Evolutionary conservation across 2,888 invertebrate species (phyloP).

Genomic region (Cataglyphis altisquamis): DNA sequence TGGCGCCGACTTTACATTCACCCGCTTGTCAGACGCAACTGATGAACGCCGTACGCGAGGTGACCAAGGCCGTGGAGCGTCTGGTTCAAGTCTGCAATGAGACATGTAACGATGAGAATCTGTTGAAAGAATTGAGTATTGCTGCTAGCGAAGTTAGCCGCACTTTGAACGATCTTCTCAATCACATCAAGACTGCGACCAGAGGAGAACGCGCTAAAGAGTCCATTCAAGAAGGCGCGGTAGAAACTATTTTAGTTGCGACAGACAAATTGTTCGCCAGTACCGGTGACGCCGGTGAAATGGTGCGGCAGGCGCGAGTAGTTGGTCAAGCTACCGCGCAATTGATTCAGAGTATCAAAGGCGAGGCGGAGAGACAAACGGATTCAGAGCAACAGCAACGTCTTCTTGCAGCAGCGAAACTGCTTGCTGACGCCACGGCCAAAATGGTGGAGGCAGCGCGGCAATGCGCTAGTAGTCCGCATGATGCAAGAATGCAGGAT

Average conservation of each 20-base stretch:
- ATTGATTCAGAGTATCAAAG: conserved; percentile 97
- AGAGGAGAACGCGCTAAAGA: conserved; percentile 89
- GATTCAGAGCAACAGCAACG: conserved; percentile 96
- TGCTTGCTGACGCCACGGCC: conserved; percentile 98
- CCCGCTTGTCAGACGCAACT: conserved; percentile 96
- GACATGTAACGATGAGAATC: conserved; percentile 89
- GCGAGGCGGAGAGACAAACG: conserved; percentile 96
- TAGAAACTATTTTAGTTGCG: conserved; percentile 96
- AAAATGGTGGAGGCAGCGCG: conserved; percentile 98
- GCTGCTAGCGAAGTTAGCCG: conserved; percentile 96
- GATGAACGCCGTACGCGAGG: conserved; percentile 96
- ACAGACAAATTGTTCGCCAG: conserved; percentile 95
- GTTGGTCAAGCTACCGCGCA: conserved; percentile 98
- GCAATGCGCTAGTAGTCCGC: conserved; percentile 94
- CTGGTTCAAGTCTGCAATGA: conserved; percentile 94
- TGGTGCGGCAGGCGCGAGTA: conserved; percentile 96
- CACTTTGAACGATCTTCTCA: conserved; percentile 95
- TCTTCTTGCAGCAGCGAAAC: conserved; percentile 97
- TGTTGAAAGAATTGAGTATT: conserved; percentile 91
- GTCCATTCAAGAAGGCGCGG: conserved; percentile 90
- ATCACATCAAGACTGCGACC: conserved; percentile 93
- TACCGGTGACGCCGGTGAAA: conserved; percentile 95
- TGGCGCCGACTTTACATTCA: conserved; percentile 94
- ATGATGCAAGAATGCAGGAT: conserved; percentile 94
- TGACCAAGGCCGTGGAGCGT: conserved; percentile 96